These are phyloP conservation scores for Argynnis bischoffii DNA, from an alignment of 2,888 invertebrate species.

Conservation along the genomic window DNA sequence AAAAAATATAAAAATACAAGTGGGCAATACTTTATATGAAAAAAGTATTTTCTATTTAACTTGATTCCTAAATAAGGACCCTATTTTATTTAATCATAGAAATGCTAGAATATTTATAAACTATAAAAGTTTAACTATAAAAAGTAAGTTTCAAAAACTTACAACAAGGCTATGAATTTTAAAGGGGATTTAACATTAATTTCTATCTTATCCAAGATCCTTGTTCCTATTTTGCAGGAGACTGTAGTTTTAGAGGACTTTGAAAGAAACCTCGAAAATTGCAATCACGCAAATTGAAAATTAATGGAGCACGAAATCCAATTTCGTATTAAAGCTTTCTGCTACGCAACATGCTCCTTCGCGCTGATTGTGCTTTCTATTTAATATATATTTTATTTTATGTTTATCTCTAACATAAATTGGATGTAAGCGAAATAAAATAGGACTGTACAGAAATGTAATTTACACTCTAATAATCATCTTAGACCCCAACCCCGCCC, in stretches of 20 bases:
- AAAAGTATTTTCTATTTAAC: too few relatives aligned
- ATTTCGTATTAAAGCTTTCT: constrained; percentile 78
- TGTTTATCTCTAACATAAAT: constrained; percentile 5
- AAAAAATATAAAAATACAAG: too few relatives aligned
- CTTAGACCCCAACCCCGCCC: background rate
- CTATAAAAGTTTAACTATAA: too few relatives aligned
- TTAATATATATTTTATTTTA: constrained; percentile 18
- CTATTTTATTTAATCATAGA: too few relatives aligned
- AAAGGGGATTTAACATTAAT: constrained; percentile 58
- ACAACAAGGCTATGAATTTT: background rate
- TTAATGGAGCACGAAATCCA: constrained; percentile 81
- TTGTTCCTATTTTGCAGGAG: constrained; percentile 73
- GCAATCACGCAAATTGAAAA: constrained; percentile 82
- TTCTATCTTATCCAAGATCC: constrained; percentile 66
- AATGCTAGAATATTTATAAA: too few relatives aligned
- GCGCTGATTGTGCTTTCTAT: constrained; percentile 39
- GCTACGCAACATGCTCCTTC: constrained; percentile 49
- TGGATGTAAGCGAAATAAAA: background rate
- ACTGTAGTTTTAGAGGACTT: constrained; percentile 61
- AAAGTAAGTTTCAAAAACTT: constrained; percentile 1
- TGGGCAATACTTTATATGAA: too few relatives aligned
- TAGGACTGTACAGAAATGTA: background rate
- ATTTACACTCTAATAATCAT: background rate
- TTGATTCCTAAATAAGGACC: too few relatives aligned
- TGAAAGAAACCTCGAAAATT: constrained; percentile 77